Evolutionary conservation across 2,888 invertebrate species (phyloP).

Genomic region (Hoplodrina ambigua): DNA sequence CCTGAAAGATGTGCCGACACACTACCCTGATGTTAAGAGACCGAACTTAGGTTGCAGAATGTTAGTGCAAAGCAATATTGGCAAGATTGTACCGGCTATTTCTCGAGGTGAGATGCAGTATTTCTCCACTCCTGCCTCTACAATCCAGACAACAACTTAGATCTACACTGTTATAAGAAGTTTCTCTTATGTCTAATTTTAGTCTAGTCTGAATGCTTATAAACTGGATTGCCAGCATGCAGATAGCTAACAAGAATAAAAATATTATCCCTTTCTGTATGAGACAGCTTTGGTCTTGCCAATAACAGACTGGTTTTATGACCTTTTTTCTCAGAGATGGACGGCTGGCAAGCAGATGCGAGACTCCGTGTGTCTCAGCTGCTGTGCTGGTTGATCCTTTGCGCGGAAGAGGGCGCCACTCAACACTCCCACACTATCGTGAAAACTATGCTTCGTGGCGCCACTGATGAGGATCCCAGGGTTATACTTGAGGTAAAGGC

Average conservation of each 20-base stretch:
- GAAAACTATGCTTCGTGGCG: conserved; percentile 87
- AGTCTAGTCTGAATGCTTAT: too few species aligned
- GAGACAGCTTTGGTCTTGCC: not conserved
- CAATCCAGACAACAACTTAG: too few species aligned
- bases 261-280: too few species aligned
- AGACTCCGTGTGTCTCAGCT: conserved; percentile 94
- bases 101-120: conserved; percentile 78
- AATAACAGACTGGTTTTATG: not conserved
- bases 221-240: too few species aligned
- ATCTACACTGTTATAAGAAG: too few species aligned
- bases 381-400: conserved; percentile 93
- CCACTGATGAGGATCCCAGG: conserved; percentile 92
- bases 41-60: conserved; percentile 96
- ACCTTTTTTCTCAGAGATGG: conserved; percentile 89
- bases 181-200: too few species aligned
- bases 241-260: too few species aligned
- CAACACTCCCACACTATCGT: conserved; percentile 92
- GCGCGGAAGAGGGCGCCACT: conserved; percentile 93
- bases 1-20: conserved; percentile 91
- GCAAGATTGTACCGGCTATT: conserved; percentile 93
- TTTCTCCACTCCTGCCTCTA: too few species aligned
- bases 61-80: conserved; percentile 93
- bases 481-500: conserved; percentile 89
- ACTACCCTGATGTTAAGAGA: conserved; percentile 95
- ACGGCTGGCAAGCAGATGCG: conserved; percentile 93